These are phyloP conservation scores for Sinohyriopsis cumingii DNA, from an alignment of 2,888 invertebrate species.

Conservation along the genomic window DNA sequence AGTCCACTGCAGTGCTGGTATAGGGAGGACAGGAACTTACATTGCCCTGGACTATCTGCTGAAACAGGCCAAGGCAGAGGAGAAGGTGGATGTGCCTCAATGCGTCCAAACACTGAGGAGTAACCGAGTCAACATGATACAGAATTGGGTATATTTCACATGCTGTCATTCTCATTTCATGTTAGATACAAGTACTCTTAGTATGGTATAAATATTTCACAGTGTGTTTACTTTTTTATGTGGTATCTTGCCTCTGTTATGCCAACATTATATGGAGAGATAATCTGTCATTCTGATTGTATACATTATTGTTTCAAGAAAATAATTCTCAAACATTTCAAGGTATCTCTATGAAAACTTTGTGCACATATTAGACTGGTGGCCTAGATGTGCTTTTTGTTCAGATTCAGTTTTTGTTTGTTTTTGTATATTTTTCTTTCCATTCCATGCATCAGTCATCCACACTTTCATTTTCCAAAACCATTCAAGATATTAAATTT, in stretches of 20 bases:
- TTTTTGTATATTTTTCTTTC: no score
- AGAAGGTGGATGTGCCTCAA: constrained; percentile 62
- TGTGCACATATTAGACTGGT: no score
- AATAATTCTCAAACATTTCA: no score
- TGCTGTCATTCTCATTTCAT: neutral
- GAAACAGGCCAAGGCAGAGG: constrained; percentile 66
- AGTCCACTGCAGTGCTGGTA: constrained; percentile 70
- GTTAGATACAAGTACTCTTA: neutral
- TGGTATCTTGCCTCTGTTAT: neutral
- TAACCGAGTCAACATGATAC: constrained; percentile 71
- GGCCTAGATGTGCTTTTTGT: no score
- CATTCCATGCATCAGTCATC: no score
- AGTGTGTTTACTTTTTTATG: neutral
- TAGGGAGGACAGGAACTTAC: constrained; percentile 69
- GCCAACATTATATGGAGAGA: neutral
- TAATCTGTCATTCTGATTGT: no score
- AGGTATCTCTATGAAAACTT: no score
- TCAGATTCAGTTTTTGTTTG: no score
- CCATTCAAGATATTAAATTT: no score
- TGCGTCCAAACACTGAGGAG: constrained; percentile 67
- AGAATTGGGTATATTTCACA: constrained; percentile 60
- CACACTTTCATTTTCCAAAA: no score
- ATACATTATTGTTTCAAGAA: no score
- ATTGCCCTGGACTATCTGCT: constrained; percentile 68
- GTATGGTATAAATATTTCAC: neutral